Percentiles rank a stretch among this genome's conserved stretches.
Conservation (phyloP, 30 jellyfish, hydroid and myxozoan genomes). For the Aurelia aurita complex sp. Pacific region DNA sequence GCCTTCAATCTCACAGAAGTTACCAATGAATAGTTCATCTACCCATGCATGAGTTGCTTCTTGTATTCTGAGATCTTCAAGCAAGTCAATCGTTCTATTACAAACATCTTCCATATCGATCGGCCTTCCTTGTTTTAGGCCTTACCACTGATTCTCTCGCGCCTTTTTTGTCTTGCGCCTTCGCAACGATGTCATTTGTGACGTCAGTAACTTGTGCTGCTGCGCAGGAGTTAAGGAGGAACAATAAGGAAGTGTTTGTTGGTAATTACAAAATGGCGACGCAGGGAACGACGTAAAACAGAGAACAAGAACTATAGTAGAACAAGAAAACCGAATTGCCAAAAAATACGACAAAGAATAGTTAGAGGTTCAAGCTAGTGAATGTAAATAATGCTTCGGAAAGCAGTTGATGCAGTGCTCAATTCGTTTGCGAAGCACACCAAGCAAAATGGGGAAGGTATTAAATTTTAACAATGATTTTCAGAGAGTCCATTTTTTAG, state of each 20-base stretch:
- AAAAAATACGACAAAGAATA: neutral
- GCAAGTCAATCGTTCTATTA: conserved; percentile 14
- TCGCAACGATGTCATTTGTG: too few relatives aligned
- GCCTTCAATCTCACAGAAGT: conserved; percentile 50
- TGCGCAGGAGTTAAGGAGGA: too few relatives aligned
- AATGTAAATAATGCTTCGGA: conserved; percentile 20
- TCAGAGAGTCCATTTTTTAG: neutral
- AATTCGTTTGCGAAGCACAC: conserved; percentile 73
- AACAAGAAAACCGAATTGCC: neutral
- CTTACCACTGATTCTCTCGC: neutral
- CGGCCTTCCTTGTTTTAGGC: neutral
- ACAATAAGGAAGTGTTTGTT: too few relatives aligned
- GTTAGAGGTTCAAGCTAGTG: neutral
- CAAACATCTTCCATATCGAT: neutral
- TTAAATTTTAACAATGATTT: neutral
- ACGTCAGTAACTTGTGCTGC: too few relatives aligned
- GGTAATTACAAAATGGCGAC: too few relatives aligned
- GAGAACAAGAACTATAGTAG: neutral
- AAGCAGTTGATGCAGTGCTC: conserved; percentile 75
- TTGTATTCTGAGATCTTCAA: conserved; percentile 8
- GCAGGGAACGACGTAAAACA: too few relatives aligned
- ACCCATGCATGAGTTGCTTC: conserved; percentile 30
- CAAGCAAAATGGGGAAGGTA: conserved; percentile 60
- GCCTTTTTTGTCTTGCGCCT: neutral
- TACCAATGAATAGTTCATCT: conserved; percentile 10